Evolutionary conservation across 2,797 vertebrate species (phyloP).

Genomic region (Distichodus sexfasciatus): DNA sequence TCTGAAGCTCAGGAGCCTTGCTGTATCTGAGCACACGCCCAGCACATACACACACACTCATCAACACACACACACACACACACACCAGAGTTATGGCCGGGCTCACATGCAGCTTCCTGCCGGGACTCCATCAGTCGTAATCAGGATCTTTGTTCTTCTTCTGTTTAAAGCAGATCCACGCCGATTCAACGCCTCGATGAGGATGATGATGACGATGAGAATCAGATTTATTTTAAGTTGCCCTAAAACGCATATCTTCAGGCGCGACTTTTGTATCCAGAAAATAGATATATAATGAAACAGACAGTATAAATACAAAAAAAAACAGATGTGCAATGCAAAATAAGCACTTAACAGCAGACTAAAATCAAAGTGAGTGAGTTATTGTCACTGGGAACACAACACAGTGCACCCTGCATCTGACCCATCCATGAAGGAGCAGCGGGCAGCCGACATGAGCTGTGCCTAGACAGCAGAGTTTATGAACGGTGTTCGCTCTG

Average conservation of each 20-base stretch:
- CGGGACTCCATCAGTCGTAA: slow-evolving; percentile 66
- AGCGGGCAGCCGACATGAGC: no score
- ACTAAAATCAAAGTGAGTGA: no score
- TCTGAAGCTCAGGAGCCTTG: slow-evolving; percentile 61
- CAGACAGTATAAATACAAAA: neutral
- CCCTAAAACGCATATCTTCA: no score
- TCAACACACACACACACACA: slow-evolving; percentile 20
- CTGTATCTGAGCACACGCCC: slow-evolving; percentile 40
- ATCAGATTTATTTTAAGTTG: neutral
- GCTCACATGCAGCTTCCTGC: slow-evolving; percentile 49
- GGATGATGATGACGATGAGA: slow-evolving; percentile 36
- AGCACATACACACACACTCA: slow-evolving; percentile 41
- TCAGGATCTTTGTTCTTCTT: slow-evolving; percentile 57
- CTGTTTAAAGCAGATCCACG: slow-evolving; percentile 51
- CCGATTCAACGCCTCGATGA: neutral
- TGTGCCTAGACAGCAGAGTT: no score
- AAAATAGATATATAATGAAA: neutral
- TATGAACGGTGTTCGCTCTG: no score
- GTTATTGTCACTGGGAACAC: no score
- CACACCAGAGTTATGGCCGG: slow-evolving; percentile 27
- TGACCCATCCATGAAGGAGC: no score
- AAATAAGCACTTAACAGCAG: no score
- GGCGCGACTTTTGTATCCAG: neutral
- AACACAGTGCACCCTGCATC: no score
- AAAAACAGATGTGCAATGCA: no score